phyloP scores from a whole-genome alignment of 2,797 vertebrate species.

The Dipus sagitta region DNA sequence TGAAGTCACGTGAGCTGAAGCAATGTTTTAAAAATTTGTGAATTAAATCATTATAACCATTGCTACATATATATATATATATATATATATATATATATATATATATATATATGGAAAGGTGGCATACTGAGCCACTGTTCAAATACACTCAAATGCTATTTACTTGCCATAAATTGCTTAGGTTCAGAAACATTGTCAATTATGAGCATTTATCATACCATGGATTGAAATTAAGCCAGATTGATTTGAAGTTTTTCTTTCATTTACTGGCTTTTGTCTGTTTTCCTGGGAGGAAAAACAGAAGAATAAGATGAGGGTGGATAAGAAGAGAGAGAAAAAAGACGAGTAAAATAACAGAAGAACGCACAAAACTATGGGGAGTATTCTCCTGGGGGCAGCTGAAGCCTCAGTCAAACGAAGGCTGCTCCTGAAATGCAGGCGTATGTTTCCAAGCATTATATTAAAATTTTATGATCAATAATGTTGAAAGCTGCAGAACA shows the following conservation, averaged over 20 bases:
- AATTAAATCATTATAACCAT: constrained; percentile 23
- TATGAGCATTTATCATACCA: background rate
- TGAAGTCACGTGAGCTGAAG: constrained; percentile 27
- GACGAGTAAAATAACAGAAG: constrained; percentile 14
- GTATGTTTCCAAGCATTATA: constrained; percentile 87
- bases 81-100: no score
- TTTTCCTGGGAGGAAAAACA: background rate
- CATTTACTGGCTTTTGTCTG: background rate
- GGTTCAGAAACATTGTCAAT: constrained; percentile 45
- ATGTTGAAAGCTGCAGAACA: constrained; percentile 83
- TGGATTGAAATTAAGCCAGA: constrained; percentile 55
- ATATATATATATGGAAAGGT: background rate
- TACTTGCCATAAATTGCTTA: constrained; percentile 44
- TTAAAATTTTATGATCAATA: constrained; percentile 90
- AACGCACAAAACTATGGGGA: constrained; percentile 54
- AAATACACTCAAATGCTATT: constrained; percentile 62
- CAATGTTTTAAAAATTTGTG: constrained; percentile 59
- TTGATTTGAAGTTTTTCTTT: constrained; percentile 61
- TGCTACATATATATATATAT: constrained; percentile 18
- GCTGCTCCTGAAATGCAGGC: constrained; percentile 84
- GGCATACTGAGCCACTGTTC: background rate
- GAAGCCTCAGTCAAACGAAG: constrained; percentile 82
- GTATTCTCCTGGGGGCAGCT: constrained; percentile 65
- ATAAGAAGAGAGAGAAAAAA: background rate
- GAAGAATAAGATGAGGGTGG: background rate